Conservation (phyloP, 2,113 vertebrate species). For the Aleadryas rufinucha region DNA sequence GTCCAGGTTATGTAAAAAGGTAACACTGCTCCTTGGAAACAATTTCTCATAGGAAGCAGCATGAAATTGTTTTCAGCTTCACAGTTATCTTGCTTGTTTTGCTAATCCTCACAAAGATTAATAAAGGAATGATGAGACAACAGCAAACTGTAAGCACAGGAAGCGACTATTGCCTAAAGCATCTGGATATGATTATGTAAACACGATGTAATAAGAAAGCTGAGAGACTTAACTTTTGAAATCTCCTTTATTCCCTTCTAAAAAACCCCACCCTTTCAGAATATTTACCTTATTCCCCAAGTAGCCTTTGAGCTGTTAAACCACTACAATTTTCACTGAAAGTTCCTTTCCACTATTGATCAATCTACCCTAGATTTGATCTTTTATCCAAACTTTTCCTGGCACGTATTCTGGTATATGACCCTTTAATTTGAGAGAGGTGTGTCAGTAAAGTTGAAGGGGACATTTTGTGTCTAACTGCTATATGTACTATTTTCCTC, state of each 20-base stretch:
- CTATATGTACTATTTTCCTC: not conserved
- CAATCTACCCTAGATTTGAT: not conserved
- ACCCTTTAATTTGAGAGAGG: not conserved
- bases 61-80: conserved; percentile 32
- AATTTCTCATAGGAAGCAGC: conserved; percentile 29
- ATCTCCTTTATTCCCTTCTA: conserved; percentile 10
- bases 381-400: not conserved
- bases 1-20: not conserved
- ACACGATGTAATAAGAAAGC: conserved; percentile 36
- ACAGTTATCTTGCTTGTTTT: conserved; percentile 61
- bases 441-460: not conserved
- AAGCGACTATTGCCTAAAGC: conserved; percentile 48
- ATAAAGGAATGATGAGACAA: conserved; percentile 59
- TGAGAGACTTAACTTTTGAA: conserved; percentile 33
- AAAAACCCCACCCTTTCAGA: not conserved
- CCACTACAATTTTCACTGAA: not conserved
- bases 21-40: not conserved
- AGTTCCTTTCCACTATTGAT: not conserved
- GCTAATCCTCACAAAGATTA: conserved; percentile 49
- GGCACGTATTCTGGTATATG: not conserved
- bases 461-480: not conserved
- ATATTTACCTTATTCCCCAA: not conserved
- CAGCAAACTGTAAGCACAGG: conserved; percentile 52
- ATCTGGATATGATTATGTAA: conserved; percentile 64
- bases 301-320: not conserved